Evolutionary conservation across 2,888 invertebrate species (phyloP).

Genomic region (Pachycephus smyrnensis): DNA sequence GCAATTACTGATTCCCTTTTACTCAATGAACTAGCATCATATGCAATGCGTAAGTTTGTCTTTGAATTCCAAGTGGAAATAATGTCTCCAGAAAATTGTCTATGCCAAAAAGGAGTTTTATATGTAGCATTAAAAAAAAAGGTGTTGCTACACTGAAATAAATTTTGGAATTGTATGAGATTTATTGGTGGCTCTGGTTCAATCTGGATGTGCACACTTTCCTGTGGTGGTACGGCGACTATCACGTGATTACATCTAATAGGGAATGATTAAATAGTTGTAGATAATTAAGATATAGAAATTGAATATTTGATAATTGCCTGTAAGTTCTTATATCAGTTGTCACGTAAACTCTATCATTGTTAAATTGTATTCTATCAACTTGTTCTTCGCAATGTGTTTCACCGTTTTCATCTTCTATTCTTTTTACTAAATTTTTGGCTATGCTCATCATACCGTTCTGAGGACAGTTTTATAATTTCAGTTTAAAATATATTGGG

Average conservation of each 20-base stretch:
- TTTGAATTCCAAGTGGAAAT: conserved; percentile 28
- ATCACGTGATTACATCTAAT: conserved; percentile 48
- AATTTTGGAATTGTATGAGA: conserved; percentile 23
- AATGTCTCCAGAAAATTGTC: conserved; percentile 30
- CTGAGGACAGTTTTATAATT: conserved; percentile 21
- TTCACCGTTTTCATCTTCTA: conserved; percentile 28
- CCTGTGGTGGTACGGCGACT: conserved; percentile 47
- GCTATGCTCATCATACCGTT: conserved; percentile 40
- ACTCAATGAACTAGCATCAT: conserved; percentile 32
- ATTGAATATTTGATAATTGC: conserved; percentile 25
- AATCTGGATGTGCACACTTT: conserved; percentile 34
- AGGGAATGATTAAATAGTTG: background rate
- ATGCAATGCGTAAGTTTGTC: conserved; percentile 34
- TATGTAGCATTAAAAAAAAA: conserved; percentile 42
- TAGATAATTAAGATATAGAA: background rate
- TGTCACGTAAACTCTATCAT: conserved; percentile 39
- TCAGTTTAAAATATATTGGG: background rate
- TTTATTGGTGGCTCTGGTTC: conserved; percentile 29
- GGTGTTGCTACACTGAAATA: conserved; percentile 33
- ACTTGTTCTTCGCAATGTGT: conserved; percentile 38
- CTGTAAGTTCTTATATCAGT: conserved; percentile 38
- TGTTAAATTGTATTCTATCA: conserved; percentile 38
- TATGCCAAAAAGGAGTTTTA: conserved; percentile 26
- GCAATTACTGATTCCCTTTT: conserved; percentile 29
- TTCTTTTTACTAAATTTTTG: conserved; percentile 28